These are phyloP conservation scores for Phortica variegata DNA, from an alignment of 1,140 invertebrate species.

Conservation along the genomic window DNA sequence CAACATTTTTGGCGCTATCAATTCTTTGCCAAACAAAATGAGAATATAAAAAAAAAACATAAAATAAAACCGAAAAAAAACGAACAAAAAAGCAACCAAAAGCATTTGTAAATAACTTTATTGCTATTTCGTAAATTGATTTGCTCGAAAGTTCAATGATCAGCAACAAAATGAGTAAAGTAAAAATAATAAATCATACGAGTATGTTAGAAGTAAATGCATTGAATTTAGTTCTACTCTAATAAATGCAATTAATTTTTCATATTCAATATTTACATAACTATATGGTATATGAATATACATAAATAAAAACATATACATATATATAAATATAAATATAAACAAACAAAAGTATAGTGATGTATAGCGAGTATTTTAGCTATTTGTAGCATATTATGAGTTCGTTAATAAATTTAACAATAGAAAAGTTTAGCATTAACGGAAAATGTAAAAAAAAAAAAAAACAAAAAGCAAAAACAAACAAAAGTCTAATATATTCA, in stretches of 20 bases:
- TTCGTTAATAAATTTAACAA: too few species aligned
- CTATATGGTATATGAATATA: conserved; percentile 10
- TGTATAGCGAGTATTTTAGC: conserved; percentile 27
- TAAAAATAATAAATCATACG: too few species aligned
- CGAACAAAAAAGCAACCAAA: conserved; percentile 19
- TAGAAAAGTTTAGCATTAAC: conserved; percentile 11
- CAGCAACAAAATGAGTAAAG: neutral
- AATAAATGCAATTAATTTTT: too few species aligned
- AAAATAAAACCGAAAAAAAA: conserved; percentile 9
- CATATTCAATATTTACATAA: too few species aligned
- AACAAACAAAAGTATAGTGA: conserved; percentile 14
- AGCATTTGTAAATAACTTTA: too few species aligned
- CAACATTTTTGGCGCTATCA: conserved; percentile 7
- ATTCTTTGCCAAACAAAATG: neutral
- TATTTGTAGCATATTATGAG: too few species aligned
- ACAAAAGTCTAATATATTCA: too few species aligned
- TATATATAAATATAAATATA: conserved; percentile 17
- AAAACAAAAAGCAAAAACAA: conserved; percentile 33
- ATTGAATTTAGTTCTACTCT: too few species aligned
- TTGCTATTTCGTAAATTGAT: too few species aligned
- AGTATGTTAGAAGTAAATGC: too few species aligned
- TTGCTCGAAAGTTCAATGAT: too few species aligned
- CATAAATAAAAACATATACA: conserved; percentile 13
- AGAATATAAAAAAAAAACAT: conserved; percentile 18
- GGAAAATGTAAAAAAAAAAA: conserved; percentile 16